These are phyloP conservation scores for Anoplius nigerrimus DNA, from an alignment of 2,888 invertebrate genomes.

Conservation along the genomic window DNA sequence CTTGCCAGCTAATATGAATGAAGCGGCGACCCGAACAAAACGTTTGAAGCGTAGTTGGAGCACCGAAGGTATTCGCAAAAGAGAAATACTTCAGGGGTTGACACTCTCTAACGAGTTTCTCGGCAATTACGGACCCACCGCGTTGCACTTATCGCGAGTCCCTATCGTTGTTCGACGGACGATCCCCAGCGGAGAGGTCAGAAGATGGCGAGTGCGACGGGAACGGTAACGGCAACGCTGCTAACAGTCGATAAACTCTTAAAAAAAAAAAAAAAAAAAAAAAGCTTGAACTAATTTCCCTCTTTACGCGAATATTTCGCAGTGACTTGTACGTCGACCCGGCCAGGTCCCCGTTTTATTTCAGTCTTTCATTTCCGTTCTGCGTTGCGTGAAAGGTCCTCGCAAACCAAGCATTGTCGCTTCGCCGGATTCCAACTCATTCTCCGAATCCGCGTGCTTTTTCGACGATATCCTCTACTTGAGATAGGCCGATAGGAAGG, in stretches of 20 bases:
- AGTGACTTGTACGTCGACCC: too few relatives aligned
- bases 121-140: conserved; percentile 43
- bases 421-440: conserved; percentile 46
- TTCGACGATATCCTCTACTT: conserved; percentile 29
- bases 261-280: too few relatives aligned
- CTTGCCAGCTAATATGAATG: conserved; percentile 22
- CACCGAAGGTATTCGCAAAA: not conserved
- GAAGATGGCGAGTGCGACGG: not conserved
- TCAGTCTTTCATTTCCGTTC: too few relatives aligned
- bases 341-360: too few relatives aligned
- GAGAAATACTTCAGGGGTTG: conserved; percentile 33
- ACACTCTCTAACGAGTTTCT: conserved; percentile 36
- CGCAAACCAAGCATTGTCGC: conserved; percentile 36
- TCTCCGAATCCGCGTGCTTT: conserved; percentile 43
- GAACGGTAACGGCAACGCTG: not conserved
- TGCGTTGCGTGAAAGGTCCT: too few relatives aligned
- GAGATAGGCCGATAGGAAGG: not conserved
- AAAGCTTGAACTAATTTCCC: conserved; percentile 35
- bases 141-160: conserved; percentile 35
- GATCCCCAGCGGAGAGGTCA: conserved; percentile 1
- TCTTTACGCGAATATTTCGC: conserved; percentile 51
- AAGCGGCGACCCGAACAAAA: too few relatives aligned
- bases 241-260: not conserved
- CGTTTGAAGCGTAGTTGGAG: too few relatives aligned
- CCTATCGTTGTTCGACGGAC: conserved; percentile 26